Conservation (phyloP, 2,113 vertebrate species). For the Festucalex cinctus region DNA sequence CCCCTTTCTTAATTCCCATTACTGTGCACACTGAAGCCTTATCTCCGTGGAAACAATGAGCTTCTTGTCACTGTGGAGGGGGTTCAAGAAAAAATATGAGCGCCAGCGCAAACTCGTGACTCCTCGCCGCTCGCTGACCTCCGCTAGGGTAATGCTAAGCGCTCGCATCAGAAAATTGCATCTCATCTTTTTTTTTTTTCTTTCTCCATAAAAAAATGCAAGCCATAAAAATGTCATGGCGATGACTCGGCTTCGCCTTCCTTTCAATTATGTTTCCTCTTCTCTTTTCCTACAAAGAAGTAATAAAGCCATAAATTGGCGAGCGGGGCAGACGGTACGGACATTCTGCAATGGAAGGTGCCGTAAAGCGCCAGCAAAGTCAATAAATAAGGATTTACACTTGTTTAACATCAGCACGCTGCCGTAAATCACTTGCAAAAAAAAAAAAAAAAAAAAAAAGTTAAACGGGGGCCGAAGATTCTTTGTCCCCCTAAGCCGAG, state of each 20-base stretch:
- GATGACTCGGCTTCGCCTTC: slow-evolving; percentile 52
- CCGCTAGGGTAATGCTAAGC: slow-evolving; percentile 42
- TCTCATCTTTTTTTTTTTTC: slow-evolving; percentile 64
- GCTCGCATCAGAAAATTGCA: slow-evolving; percentile 72
- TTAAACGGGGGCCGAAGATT: slow-evolving; percentile 67
- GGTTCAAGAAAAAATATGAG: slow-evolving; percentile 61
- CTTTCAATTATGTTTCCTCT: slow-evolving; percentile 73
- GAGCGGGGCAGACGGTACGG: slow-evolving; percentile 60
- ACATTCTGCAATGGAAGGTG: slow-evolving; percentile 69
- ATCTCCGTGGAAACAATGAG: slow-evolving; percentile 65
- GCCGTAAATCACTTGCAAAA: slow-evolving; percentile 69
- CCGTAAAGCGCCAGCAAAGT: slow-evolving; percentile 74
- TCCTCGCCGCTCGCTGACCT: slow-evolving; percentile 59
- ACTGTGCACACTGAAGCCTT: slow-evolving; percentile 68
- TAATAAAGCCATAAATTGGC: slow-evolving; percentile 76
- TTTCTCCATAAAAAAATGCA: slow-evolving; percentile 50
- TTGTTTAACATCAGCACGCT: slow-evolving; percentile 71
- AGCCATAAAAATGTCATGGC: slow-evolving; percentile 65
- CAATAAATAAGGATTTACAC: slow-evolving; percentile 76
- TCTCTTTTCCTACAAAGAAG: slow-evolving; percentile 73
- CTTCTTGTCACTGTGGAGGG: slow-evolving; percentile 59
- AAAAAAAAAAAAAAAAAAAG: slow-evolving; percentile 74
- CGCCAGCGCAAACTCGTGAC: slow-evolving; percentile 63
- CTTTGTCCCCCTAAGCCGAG: slow-evolving; percentile 66
- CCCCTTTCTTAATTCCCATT: slow-evolving; percentile 68